Evolutionary conservation across 2,113 vertebrate genomes (phyloP).

Genomic region (Nothobranchius furzeri): DNA sequence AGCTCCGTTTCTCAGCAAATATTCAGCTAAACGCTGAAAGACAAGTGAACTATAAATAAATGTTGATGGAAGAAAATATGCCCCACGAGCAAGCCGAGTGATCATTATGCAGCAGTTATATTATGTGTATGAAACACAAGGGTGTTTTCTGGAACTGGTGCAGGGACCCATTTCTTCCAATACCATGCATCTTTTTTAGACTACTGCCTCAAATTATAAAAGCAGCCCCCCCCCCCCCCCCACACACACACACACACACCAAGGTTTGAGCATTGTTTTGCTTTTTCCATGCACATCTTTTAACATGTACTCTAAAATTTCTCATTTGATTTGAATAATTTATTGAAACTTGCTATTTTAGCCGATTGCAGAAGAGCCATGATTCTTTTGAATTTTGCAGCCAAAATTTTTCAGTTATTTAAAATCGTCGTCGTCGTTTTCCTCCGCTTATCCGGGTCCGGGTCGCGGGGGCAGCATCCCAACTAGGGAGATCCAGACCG

Average conservation of each 20-base stretch:
- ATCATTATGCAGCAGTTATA: neutral
- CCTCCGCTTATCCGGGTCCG: too few relatives aligned
- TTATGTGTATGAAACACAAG: neutral
- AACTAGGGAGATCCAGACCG: too few relatives aligned
- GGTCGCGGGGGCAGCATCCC: too few relatives aligned
- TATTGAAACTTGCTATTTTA: neutral
- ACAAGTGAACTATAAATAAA: conserved; percentile 33
- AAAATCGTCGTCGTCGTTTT: too few relatives aligned
- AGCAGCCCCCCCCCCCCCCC: too few relatives aligned
- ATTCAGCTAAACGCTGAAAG: conserved; percentile 34
- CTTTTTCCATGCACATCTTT: too few relatives aligned
- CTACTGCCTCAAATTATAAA: neutral
- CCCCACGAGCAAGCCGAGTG: conserved; percentile 13
- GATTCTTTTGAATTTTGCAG: too few relatives aligned
- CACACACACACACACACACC: too few relatives aligned
- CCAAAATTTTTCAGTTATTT: too few relatives aligned
- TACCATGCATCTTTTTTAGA: conserved; percentile 22
- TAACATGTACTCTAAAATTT: too few relatives aligned
- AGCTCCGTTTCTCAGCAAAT: conserved; percentile 44
- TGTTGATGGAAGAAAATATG: conserved; percentile 25
- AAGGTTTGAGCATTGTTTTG: neutral
- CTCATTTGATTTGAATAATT: neutral
- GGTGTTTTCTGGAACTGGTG: conserved; percentile 10
- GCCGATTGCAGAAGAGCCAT: neutral
- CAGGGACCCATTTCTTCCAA: conserved; percentile 19